These are phyloP conservation scores for Meloe dianella DNA, from an alignment of 2,888 invertebrate genomes.

Conservation along the genomic window DNA sequence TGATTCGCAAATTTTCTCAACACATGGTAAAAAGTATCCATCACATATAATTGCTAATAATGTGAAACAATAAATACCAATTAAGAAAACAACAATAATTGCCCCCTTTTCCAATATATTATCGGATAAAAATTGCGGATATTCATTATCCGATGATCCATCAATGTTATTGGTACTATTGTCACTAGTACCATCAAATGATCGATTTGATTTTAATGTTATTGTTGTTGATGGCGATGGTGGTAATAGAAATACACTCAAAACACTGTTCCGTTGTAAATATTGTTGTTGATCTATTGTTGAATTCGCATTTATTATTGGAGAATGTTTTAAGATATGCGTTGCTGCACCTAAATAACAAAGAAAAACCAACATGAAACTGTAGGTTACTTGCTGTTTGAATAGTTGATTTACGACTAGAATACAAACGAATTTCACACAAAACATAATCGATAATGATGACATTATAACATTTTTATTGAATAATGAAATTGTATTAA, in stretches of 20 bases:
- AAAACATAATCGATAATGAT: neutral
- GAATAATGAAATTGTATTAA: neutral
- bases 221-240: neutral
- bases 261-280: neutral
- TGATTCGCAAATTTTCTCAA: slow-evolving; percentile 85
- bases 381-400: too few relatives aligned
- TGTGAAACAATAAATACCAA: slow-evolving; percentile 84
- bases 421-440: too few relatives aligned
- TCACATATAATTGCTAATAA: slow-evolving; percentile 89
- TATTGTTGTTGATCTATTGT: neutral
- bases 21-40: slow-evolving; percentile 88
- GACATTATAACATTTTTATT: neutral
- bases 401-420: too few relatives aligned
- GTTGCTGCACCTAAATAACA: neutral
- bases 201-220: neutral
- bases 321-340: neutral
- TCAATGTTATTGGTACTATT: neutral
- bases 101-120: slow-evolving; percentile 77
- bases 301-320: neutral
- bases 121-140: slow-evolving; percentile 68
- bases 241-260: neutral
- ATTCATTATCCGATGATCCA: slow-evolving; percentile 59
- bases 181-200: neutral
- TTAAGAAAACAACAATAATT: slow-evolving; percentile 74
- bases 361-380: neutral